These are phyloP conservation scores for Notarius lentiginosus DNA, from an alignment of 2,113 vertebrate genomes.

Conservation along the genomic window DNA sequence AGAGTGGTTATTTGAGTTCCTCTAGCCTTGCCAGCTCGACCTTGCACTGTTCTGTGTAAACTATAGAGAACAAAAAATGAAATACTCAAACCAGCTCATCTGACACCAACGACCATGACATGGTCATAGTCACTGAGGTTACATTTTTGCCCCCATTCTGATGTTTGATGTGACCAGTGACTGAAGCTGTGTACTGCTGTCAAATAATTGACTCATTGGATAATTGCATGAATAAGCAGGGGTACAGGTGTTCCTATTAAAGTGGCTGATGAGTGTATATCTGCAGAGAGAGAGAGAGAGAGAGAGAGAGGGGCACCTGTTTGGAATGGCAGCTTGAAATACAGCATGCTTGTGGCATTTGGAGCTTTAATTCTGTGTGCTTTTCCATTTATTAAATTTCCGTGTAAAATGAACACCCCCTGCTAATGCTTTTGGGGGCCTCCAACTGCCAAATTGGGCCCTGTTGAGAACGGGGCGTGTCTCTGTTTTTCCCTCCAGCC, in stretches of 20 bases:
- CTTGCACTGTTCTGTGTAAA: background rate
- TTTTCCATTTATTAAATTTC: conserved; percentile 43
- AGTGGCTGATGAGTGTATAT: background rate
- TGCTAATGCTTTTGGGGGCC: conserved; percentile 1
- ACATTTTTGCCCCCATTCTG: background rate
- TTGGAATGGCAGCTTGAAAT: conserved; percentile 24
- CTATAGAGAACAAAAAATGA: too few species aligned
- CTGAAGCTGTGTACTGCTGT: background rate
- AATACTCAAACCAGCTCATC: background rate
- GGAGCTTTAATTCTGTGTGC: conserved; percentile 15
- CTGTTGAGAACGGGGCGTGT: conserved; percentile 9
- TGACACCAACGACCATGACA: background rate
- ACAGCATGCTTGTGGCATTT: conserved; percentile 3
- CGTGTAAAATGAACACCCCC: conserved; percentile 15
- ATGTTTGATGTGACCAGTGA: background rate
- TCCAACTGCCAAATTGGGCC: conserved; percentile 26
- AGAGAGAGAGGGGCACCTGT: conserved; percentile 12
- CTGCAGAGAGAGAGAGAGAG: background rate
- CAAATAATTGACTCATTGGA: background rate
- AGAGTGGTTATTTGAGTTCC: background rate
- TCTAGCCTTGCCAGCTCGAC: background rate
- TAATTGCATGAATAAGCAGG: background rate
- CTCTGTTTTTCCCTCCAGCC: background rate
- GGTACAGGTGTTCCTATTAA: background rate
- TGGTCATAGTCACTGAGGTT: background rate